Percentiles rank a stretch among this genome's conserved stretches.
Conservation (phyloP, 2,888 invertebrate genomes). For the Drosophila antonietae region DNA sequence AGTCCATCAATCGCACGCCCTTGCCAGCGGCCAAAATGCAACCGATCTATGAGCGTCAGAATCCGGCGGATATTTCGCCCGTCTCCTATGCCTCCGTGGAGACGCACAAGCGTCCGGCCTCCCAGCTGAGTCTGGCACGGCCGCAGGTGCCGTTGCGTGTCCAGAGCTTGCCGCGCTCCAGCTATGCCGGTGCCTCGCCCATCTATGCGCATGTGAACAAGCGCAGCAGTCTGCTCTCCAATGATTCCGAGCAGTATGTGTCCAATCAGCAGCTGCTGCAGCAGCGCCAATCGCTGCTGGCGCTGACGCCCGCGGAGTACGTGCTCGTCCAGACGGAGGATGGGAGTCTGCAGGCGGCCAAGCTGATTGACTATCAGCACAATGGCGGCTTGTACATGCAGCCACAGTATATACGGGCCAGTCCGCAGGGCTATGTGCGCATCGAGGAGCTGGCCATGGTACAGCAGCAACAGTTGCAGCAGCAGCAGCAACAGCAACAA, state of each 20-base stretch:
- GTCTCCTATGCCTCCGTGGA: slow-evolving; percentile 83
- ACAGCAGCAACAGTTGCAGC: slow-evolving; percentile 28
- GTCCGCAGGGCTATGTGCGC: slow-evolving; percentile 52
- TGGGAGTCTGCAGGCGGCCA: slow-evolving; percentile 76
- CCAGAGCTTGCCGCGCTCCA: slow-evolving; percentile 78
- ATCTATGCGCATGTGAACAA: slow-evolving; percentile 84
- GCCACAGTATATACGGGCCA: slow-evolving; percentile 65
- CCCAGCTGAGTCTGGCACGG: slow-evolving; percentile 65
- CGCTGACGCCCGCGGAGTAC: slow-evolving; percentile 69
- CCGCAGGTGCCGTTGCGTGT: slow-evolving; percentile 83
- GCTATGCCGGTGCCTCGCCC: slow-evolving; percentile 67
- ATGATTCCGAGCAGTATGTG: slow-evolving; percentile 81
- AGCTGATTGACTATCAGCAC: slow-evolving; percentile 71
- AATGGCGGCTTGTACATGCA: slow-evolving; percentile 60
- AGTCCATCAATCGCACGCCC: slow-evolving; percentile 82
- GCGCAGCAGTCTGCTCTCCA: slow-evolving; percentile 81
- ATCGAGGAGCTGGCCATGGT: slow-evolving; percentile 43
- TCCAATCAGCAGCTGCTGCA: slow-evolving; percentile 64
- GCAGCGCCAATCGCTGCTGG: slow-evolving; percentile 42
- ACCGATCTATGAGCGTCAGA: slow-evolving; percentile 62
- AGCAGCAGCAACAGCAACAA: slow-evolving; percentile 13
- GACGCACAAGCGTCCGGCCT: slow-evolving; percentile 71
- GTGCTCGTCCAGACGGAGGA: slow-evolving; percentile 81
- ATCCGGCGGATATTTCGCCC: slow-evolving; percentile 79
- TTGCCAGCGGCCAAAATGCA: slow-evolving; percentile 61